Evolutionary conservation across 2,888 invertebrate species (phyloP), one percentile per base, ranked within the genome.

Genomic region (Phaedon cochleariae): DNA sequence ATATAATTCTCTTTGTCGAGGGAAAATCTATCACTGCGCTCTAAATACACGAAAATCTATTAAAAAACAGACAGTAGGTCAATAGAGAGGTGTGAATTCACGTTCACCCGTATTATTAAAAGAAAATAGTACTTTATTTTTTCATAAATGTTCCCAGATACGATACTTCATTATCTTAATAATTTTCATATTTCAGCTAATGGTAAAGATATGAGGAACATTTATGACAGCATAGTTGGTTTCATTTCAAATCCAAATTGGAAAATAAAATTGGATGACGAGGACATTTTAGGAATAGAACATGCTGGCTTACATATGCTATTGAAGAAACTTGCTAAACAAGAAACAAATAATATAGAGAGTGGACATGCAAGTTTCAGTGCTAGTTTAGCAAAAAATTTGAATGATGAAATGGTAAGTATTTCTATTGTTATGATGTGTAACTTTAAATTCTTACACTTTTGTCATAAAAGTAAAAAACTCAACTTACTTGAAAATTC

Each of bases 281-380:
- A 83, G 9, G 83, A 86, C 18, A 73, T 84, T 6, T 73, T 83
- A 9, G 90, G 90, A 0, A 86, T 94, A 12, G 94, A 94, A 82
- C 89, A 93, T 76, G 85, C 91, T 0, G 94, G 92, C 9, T 84
- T 93, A 64, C 93, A 94, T 82, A 89, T 91, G 86, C 87, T 89
- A 65, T 81, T 94, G 31, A 95, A 93, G 78, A 93, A 92, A 82
- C 83, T 94, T 12, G 87, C 92, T 12, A 86, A 87, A 63, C 81
- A 88, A 59, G 93, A 93, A 76, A 87, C 88, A 72, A 83, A 83
- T 10, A 82, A 84, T 37, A 64, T 73, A 0, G 76, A 82, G 59
- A 83, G 82, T 49, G 79, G 82, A 2, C 82, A 84, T 7, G 77
- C 80, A 7, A 88, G 89, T 1, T 88, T 93, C 66, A 90, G 90